Percentiles rank a stretch among this genome's conserved stretches.
These are phyloP conservation scores for Cirrhinus mrigala DNA, from an alignment of 2,797 vertebrate genomes.

Conservation along the genomic window DNA sequence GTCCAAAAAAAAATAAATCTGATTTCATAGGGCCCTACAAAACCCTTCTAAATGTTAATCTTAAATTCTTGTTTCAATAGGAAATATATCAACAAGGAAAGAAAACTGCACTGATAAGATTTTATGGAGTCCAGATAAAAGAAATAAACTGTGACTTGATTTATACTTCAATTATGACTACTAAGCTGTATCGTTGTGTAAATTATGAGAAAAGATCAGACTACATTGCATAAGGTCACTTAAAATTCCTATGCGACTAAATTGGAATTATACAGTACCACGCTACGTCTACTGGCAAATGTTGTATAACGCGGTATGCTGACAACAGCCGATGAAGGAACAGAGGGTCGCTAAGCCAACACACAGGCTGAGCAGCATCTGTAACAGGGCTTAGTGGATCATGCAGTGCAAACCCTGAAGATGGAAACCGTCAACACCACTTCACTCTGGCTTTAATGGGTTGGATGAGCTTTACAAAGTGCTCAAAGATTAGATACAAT, in stretches of 20 bases:
- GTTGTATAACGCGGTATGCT: conserved; percentile 2
- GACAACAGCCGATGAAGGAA: conserved; percentile 1
- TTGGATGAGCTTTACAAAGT: conserved; percentile 46
- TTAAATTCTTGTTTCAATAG: neutral
- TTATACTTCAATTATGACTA: neutral
- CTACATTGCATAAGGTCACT: conserved; percentile 38
- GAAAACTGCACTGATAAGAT: neutral
- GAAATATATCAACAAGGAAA: neutral
- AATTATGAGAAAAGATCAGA: conserved; percentile 8
- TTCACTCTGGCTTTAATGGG: conserved; percentile 36
- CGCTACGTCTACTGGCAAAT: conserved; percentile 21
- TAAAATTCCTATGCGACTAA: conserved; percentile 7
- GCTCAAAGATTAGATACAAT: conserved; percentile 54
- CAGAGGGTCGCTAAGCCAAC: neutral
- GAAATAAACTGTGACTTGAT: neutral
- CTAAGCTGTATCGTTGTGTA: neutral
- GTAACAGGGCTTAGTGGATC: conserved; percentile 31
- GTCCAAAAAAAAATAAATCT: too few relatives aligned
- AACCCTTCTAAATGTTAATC: neutral
- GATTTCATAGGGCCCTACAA: too few relatives aligned
- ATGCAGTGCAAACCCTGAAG: conserved; percentile 13
- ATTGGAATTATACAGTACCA: conserved; percentile 60
- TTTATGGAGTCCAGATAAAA: neutral
- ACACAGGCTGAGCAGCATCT: neutral
- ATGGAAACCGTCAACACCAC: conserved; percentile 14